These are phyloP conservation scores for Brachypterus glaber DNA, from an alignment of 2,888 invertebrate genomes.

Conservation along the genomic window DNA sequence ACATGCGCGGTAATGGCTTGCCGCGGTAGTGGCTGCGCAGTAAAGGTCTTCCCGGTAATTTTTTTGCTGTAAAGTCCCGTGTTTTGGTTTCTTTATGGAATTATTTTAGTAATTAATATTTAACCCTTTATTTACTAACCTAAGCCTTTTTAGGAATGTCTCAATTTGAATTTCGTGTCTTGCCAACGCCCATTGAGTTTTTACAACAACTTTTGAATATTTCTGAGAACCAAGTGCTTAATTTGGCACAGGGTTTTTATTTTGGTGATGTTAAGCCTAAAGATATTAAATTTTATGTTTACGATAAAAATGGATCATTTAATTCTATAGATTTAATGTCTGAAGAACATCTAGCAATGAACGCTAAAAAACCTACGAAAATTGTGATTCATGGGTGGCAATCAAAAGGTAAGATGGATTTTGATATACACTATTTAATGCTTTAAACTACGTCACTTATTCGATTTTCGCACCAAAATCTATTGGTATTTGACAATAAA, in stretches of 20 bases:
- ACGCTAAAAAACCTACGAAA: slow-evolving; percentile 1
- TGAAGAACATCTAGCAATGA: neutral
- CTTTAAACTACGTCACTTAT: no score
- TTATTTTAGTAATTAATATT: no score
- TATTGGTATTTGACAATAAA: no score
- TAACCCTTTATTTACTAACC: no score
- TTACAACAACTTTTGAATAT: neutral
- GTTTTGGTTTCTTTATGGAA: no score
- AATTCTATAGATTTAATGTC: neutral
- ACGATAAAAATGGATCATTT: neutral
- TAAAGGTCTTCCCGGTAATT: no score
- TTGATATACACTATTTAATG: no score
- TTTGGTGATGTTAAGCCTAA: neutral
- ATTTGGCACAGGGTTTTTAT: neutral
- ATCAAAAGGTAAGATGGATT: neutral
- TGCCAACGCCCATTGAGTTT: neutral
- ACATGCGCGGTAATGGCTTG: no score
- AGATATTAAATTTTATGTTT: neutral
- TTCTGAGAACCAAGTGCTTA: neutral
- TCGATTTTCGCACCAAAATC: no score
- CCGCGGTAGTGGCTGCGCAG: no score
- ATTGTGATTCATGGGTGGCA: slow-evolving; percentile 3
- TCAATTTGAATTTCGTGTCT: no score
- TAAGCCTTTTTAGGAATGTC: no score
- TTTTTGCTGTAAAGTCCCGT: neutral